A percentile compares a stretch with the other conserved stretches of the same genome.
Conservation (phyloP, 1,140 invertebrate genomes). For the Dryas iulia region DNA sequence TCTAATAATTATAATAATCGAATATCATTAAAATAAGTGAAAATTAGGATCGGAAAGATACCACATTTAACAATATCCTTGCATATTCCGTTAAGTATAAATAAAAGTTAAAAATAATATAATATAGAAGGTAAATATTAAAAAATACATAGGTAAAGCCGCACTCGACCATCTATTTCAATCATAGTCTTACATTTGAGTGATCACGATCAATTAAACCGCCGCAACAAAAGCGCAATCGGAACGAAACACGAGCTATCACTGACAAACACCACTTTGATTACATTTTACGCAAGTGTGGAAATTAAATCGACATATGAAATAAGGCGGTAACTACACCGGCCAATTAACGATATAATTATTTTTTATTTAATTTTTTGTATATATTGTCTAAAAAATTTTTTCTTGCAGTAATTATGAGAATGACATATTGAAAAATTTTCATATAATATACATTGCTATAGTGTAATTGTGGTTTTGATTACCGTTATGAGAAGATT, state of each 20-base stretch:
- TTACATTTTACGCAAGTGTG: slow-evolving; percentile 17
- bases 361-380: background rate
- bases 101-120: too few species aligned
- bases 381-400: too few species aligned
- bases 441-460: too few species aligned
- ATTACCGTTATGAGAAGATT: too few species aligned
- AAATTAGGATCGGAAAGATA: too few species aligned
- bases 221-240: background rate
- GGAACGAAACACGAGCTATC: background rate
- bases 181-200: background rate
- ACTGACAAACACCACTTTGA: background rate
- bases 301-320: slow-evolving; percentile 18
- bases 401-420: too few species aligned
- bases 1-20: too few species aligned
- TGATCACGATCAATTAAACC: background rate
- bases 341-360: background rate
- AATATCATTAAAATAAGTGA: too few species aligned
- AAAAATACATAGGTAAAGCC: background rate
- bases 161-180: background rate
- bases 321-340: slow-evolving; percentile 4
- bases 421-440: too few species aligned
- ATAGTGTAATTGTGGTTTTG: too few species aligned
- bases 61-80: too few species aligned
- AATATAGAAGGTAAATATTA: background rate
- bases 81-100: too few species aligned